Evolutionary conservation across 1,140 invertebrate species (phyloP), one percentile per base, ranked within the genome.

Genomic region (Wiebesia pumilae): DNA sequence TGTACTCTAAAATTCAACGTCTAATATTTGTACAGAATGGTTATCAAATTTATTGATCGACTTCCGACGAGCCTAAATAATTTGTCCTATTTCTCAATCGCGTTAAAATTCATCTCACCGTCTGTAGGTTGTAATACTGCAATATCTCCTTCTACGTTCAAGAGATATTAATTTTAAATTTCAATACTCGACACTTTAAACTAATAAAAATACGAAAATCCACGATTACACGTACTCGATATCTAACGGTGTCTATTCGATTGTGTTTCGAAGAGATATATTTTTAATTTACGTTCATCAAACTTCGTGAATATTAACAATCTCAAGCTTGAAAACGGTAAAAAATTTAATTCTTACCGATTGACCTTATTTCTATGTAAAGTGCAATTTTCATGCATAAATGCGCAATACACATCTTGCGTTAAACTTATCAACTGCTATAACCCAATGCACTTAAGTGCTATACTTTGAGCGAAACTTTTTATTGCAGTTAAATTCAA

Each of bases 391-490:
- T 69, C 71, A 77, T 62, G 30, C 40, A 82, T 86, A 73, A 82
- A 77, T 81, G 16, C 84, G 30, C 43, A 21, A 16, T 51, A 24
- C 24, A 30, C 2, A 67, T 69, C 67, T 16, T 33, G 47, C 79
- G 82, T 86, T 82, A 86, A 82, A 83, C 30, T 69, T 73, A 86
- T 83, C 80, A 83, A 79, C 81, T 43, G 27, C 80, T 87, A 83
- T 87, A 87, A 16, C 10, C 19, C 9, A 35, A 16, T 24, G 79
- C 69, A 81, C 81, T 86, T 86, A 85, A 30, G 51, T 81, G 21
- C 47, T 85, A 85, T 81, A 85, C 67, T 67, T 65, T 65, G 58
- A 81, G 51, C 33, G 35, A 27, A 40, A 87, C 80, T 78, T 87
- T 83, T 87, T 87, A 79, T 87, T 33, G 40, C 21, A n/a, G 43